phyloP scores from a whole-genome alignment of 2,797 vertebrate genomes.

The Myiotriccus ornatus region DNA sequence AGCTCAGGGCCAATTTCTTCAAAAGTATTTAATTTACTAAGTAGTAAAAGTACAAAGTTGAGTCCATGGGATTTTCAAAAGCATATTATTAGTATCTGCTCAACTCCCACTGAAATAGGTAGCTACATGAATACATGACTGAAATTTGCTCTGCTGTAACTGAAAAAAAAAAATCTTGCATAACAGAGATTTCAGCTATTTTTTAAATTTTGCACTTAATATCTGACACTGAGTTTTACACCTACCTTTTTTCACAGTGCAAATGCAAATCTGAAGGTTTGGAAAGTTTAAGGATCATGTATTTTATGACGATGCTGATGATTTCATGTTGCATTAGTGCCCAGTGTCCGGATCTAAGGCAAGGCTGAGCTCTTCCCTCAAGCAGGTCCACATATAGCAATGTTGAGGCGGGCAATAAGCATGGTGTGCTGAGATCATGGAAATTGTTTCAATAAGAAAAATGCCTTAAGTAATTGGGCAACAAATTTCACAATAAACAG shows the following conservation, averaged over 20 bases:
- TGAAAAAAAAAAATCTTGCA: not conserved
- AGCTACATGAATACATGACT: not conserved
- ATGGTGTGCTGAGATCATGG: not conserved
- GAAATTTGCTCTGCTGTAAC: not conserved
- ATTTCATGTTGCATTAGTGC: not conserved
- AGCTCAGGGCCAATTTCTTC: not conserved
- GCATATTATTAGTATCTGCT: not conserved
- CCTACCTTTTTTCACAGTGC: not conserved
- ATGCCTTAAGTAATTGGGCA: not conserved
- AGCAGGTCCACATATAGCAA: not conserved
- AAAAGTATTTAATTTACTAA: slow-evolving; percentile 1
- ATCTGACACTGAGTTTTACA: not conserved
- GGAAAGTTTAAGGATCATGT: not conserved
- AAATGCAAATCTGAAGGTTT: not conserved
- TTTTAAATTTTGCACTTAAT: not conserved
- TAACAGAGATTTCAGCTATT: not conserved
- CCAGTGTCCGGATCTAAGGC: not conserved
- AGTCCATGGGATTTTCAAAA: not conserved
- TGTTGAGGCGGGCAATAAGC: not conserved
- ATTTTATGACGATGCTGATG: not conserved
- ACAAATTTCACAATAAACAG: not conserved
- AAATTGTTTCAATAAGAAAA: not conserved
- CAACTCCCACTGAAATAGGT: not conserved
- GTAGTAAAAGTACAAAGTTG: not conserved
- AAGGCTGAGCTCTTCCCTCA: not conserved